phyloP scores from a whole-genome alignment of 2,797 vertebrate genomes.

The Acanthiza pusilla region DNA sequence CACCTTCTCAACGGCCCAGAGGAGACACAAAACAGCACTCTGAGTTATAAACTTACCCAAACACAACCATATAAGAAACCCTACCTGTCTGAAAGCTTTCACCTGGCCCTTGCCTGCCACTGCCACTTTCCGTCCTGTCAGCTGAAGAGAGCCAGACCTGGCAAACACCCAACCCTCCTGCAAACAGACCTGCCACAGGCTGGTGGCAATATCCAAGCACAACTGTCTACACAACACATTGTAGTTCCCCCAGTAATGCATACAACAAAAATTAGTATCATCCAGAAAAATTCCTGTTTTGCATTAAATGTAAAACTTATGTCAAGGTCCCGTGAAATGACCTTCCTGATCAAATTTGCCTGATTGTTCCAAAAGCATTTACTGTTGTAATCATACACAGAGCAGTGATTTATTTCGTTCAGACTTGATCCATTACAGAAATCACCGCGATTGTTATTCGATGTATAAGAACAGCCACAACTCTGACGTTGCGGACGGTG shows the following conservation, averaged over 20 bases:
- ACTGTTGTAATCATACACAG: background rate
- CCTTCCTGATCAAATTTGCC: background rate
- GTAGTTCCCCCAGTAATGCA: background rate
- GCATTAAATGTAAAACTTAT: background rate
- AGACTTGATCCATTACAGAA: background rate
- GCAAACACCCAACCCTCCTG: background rate
- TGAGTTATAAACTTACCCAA: background rate
- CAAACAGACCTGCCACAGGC: background rate
- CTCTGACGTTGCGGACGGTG: fast-evolving
- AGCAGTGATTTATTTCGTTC: background rate
- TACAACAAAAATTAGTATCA: fast-evolving
- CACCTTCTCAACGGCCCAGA: background rate
- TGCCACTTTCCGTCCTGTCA: background rate
- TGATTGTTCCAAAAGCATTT: background rate
- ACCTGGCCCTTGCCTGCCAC: background rate
- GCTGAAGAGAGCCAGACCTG: background rate
- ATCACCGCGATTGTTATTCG: background rate
- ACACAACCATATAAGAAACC: background rate
- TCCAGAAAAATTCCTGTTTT: background rate
- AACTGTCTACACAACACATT: background rate
- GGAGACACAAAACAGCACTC: background rate
- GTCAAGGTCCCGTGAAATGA: background rate
- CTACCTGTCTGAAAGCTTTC: background rate
- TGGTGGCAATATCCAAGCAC: background rate
- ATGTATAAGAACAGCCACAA: fast-evolving